Conservation (phyloP, 1,140 invertebrate genomes). For the Brachionus paranguensis region DNA sequence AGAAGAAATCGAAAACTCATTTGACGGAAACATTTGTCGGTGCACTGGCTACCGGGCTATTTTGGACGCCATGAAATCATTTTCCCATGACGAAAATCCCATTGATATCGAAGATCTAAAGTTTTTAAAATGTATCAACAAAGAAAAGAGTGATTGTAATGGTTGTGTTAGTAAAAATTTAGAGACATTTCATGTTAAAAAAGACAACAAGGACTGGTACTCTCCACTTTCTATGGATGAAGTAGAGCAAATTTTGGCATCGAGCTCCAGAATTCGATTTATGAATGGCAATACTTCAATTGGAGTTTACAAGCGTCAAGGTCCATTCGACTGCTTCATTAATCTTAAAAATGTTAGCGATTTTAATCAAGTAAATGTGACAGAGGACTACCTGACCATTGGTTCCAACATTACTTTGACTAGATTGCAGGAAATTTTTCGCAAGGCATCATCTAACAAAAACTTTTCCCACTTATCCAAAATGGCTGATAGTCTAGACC, state of each 20-base stretch:
- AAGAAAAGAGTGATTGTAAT: neutral
- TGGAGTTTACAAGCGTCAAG: slow-evolving; percentile 16
- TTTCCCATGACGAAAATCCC: neutral
- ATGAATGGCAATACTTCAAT: slow-evolving; percentile 28
- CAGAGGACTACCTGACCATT: neutral
- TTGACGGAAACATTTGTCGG: slow-evolving; percentile 52
- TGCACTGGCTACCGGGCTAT: slow-evolving; percentile 56
- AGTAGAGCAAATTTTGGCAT: neutral
- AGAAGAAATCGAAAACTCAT: slow-evolving; percentile 47
- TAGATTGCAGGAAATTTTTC: neutral
- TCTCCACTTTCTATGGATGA: neutral
- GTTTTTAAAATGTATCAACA: neutral
- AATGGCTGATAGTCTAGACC: slow-evolving; percentile 9
- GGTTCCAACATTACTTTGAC: neutral
- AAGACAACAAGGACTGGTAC: neutral
- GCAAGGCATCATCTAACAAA: neutral
- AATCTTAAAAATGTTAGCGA: neutral
- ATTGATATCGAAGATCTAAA: slow-evolving; percentile 36
- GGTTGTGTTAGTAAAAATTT: neutral
- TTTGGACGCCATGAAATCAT: slow-evolving; percentile 46
- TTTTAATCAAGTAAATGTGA: neutral
- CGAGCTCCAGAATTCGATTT: neutral
- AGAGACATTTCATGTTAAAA: neutral
- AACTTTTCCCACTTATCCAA: neutral
- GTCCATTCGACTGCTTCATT: neutral